Evolutionary conservation across 2,797 vertebrate genomes (phyloP), one percentile per base, ranked within the genome.

Genomic region (Tachyglossus aculeatus): DNA sequence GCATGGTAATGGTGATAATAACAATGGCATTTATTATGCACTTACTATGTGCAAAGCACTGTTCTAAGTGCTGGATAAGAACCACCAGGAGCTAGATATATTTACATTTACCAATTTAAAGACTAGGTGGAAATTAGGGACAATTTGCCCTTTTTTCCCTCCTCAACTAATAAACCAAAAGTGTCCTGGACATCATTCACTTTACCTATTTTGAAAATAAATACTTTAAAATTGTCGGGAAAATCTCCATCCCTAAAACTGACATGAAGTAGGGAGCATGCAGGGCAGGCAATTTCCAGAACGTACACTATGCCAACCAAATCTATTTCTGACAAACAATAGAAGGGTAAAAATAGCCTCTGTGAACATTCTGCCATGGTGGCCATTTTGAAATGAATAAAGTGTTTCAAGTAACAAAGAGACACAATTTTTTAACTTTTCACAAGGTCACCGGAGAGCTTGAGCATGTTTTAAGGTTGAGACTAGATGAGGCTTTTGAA

Each of bases 261-360:
- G 70, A 74, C 61, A 31, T 53, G 67, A 73, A 83, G 56, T 57
- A 77, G 77, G 43, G 61, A 85, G 73, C 58, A 57, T 53, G 53
- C 67, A 27, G 53, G 45, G 58, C 43, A 75, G 74, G 72, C 39
- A 55, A 29, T 45, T 67, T 77, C 74, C 34, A 48, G 64, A 65
- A 67, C 72, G 54, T 31, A 14, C 18, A 6, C 50, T 67, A 63
- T 70, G 58, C 67, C 33, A 57, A 51, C 22, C 45, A 47, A 50
- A 60, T 81, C 85, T 85, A 77, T 86, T 79, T 85, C 58, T 79
- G 62, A 75, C 77, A 67, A 85, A 85, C 82, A 86, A 85, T 81
- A 21, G 66, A 37, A 67, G 21, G 43, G 78, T 78, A 68, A 71
- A 81, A 83, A 86, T 81, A 86, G 58, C 62, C 16, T n/a, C n/a